These are phyloP conservation scores for Petroica traversi DNA, from an alignment of 2,113 vertebrate genomes.

Conservation along the genomic window DNA sequence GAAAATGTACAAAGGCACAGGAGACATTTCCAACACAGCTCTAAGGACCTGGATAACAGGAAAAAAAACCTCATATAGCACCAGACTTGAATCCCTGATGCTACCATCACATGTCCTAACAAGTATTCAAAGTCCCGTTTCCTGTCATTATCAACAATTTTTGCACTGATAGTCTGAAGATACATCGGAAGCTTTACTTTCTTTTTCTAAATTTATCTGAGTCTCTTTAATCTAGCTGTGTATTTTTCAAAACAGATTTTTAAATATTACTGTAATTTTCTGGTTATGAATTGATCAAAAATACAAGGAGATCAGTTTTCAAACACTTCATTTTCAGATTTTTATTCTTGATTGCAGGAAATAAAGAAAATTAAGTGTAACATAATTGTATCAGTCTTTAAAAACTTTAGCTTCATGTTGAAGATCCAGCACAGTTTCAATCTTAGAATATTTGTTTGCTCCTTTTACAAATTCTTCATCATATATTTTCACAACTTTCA, in stretches of 20 bases:
- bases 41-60: rapidly evolving
- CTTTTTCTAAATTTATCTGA: neutral
- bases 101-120: neutral
- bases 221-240: neutral
- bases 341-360: neutral
- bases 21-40: neutral
- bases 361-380: neutral
- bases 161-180: neutral
- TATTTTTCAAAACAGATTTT: neutral
- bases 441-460: neutral
- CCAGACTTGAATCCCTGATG: neutral
- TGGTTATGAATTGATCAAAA: neutral
- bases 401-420: neutral
- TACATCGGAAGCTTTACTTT: neutral
- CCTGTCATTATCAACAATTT: neutral
- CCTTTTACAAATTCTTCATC: neutral
- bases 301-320: neutral
- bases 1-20: neutral
- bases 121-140: neutral
- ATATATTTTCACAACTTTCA: neutral
- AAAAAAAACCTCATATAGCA: neutral
- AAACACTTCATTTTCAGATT: neutral
- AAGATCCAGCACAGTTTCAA: neutral
- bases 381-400: neutral
- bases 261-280: neutral